Base-by-base conservation (phyloP, 2,797 vertebrate species). In the Siniperca scherzeri region DNA sequence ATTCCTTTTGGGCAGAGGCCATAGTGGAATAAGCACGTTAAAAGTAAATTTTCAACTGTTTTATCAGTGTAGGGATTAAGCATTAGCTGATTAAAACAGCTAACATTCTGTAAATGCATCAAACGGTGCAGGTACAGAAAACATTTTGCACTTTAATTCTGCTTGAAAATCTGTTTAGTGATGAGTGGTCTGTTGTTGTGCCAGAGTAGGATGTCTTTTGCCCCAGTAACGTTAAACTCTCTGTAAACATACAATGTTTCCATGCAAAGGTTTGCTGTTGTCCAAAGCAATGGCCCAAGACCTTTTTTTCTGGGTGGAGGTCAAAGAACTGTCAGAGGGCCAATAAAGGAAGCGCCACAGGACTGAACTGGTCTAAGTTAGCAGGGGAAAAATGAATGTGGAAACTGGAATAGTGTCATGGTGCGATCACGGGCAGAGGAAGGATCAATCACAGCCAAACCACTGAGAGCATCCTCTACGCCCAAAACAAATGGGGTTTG, bases 361-460 rank as follows among this genome's bases (percentile, higher is more conserved):
- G 70, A 78, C 57, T 74, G 57, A 82, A 84, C 81, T 70, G 87
- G 83, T 89, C 78, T 83, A 72, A 88, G 86, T 86, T 73, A 85
- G 83, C 83, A 61, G 77, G 70, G 85, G 76, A 75, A 90, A 92
- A 92, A 82, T 72, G 33, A 87, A 86, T 89, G 90, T 95, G 89
- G 93, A 95, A 94, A 94, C 88, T 94, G 91, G 87, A 93, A 89
- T 85, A 50, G 86, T 89, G 88, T 92, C 80, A 88, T 46, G 87
- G 92, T 92, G 91, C 81, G 83, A 93, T 92, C 89, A 90, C 78
- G 74, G 90, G 89, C 92, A 90, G 86, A 82, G 82, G 89, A 93
- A 84, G 87, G 87, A 89, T 93, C 87, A 61, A 74, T 94, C 87
- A 86, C 82, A 84, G 93, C 94, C 95, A 95, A 95, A 95, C 95